A percentile compares a stretch with the other conserved stretches of the same genome.
phyloP scores from a whole-genome alignment of 2,113 vertebrate species.

The Thalassoma bifasciatum region DNA sequence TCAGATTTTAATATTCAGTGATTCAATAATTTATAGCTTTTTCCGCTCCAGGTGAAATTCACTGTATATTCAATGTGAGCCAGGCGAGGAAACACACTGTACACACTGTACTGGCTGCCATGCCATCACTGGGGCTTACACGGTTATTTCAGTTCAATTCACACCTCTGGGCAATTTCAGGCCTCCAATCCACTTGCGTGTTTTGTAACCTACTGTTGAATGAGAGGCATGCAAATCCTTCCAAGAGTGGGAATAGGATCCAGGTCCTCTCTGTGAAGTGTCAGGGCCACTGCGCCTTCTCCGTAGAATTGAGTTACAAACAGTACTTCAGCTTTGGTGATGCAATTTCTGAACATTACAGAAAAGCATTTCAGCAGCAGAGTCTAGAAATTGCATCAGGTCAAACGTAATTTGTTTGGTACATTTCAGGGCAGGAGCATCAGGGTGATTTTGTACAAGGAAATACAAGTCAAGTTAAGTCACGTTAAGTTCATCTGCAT shows the following conservation, averaged over 20 bases:
- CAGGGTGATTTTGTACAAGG: neutral
- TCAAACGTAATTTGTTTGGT: slow-evolving; percentile 19
- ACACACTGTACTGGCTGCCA: neutral
- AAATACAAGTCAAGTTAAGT: neutral
- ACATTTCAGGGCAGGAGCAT: slow-evolving; percentile 17
- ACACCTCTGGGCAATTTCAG: slow-evolving; percentile 1
- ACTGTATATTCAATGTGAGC: neutral
- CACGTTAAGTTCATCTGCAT: neutral
- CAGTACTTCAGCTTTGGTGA: slow-evolving; percentile 26
- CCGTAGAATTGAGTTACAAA: slow-evolving; percentile 31
- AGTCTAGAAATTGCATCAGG: slow-evolving; percentile 13
- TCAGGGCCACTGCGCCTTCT: slow-evolving; percentile 15
- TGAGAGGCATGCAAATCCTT: slow-evolving; percentile 21
- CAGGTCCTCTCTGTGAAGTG: slow-evolving; percentile 20
- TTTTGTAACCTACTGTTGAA: slow-evolving; percentile 7
- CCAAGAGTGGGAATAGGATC: neutral
- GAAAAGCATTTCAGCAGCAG: slow-evolving; percentile 9
- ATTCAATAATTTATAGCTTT: neutral
- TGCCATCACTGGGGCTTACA: neutral
- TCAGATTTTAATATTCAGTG: neutral
- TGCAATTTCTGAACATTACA: slow-evolving; percentile 26
- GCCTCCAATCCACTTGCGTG: slow-evolving; percentile 6
- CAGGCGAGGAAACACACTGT: neutral
- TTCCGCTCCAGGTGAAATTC: neutral
- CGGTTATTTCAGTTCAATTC: slow-evolving; percentile 1